These are phyloP conservation scores for Spea bombifrons DNA, from an alignment of 2,113 vertebrate genomes.

Conservation along the genomic window DNA sequence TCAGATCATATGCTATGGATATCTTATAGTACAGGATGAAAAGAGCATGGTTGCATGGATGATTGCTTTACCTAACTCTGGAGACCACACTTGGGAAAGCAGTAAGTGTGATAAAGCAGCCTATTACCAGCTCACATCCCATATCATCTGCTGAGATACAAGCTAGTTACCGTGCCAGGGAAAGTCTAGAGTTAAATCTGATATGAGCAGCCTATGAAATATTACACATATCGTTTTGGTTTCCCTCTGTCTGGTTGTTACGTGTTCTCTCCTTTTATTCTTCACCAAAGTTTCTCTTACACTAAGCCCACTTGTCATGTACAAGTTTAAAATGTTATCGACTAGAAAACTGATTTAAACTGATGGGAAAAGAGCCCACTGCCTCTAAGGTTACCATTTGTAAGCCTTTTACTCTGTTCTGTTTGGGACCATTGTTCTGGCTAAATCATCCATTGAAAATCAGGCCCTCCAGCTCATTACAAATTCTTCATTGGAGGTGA, in stretches of 20 bases:
- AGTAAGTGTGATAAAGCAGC: constrained; percentile 21
- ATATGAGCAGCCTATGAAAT: constrained; percentile 31
- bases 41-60: neutral
- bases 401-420: constrained; percentile 69
- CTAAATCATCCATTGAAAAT: constrained; percentile 87
- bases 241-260: constrained; percentile 18
- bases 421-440: constrained; percentile 84
- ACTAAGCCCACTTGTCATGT: constrained; percentile 36
- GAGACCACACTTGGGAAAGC: constrained; percentile 13
- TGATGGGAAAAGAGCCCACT: constrained; percentile 75
- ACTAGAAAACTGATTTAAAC: constrained; percentile 56
- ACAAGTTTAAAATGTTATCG: constrained; percentile 60
- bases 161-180: constrained; percentile 19
- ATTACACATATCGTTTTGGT: constrained; percentile 31
- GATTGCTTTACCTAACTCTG: constrained; percentile 1
- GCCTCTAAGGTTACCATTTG: constrained; percentile 78
- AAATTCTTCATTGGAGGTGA: constrained; percentile 76
- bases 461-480: constrained; percentile 79
- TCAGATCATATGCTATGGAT: too few relatives aligned
- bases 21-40: too few relatives aligned
- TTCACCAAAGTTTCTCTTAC: constrained; percentile 48
- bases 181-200: constrained; percentile 1
- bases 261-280: constrained; percentile 17
- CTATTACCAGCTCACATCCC: constrained; percentile 29
- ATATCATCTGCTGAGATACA: constrained; percentile 28